A percentile compares a stretch with the other conserved stretches of the same genome.
Conservation (phyloP, 2,888 invertebrate species). For the Gymnocheta viridis region DNA sequence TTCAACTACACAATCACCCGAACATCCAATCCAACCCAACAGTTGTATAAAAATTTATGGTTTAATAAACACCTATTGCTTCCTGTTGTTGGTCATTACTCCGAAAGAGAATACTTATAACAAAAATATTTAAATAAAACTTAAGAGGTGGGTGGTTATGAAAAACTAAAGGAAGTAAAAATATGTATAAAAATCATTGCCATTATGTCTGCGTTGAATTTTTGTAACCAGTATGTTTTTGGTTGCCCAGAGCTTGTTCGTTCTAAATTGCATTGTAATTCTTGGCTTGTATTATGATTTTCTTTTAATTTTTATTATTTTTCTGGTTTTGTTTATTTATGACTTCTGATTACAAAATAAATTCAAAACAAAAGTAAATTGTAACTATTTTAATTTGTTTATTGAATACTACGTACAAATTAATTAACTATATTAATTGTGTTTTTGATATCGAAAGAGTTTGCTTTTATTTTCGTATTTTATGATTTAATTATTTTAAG, state of each 20-base stretch:
- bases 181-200: conserved; percentile 56
- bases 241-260: neutral
- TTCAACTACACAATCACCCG: neutral
- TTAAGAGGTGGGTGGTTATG: conserved; percentile 56
- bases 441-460: no score
- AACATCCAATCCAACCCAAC: conserved; percentile 18
- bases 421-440: no score
- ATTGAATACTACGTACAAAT: no score
- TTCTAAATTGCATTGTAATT: conserved; percentile 35
- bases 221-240: neutral
- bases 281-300: conserved; percentile 21
- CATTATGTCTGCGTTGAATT: conserved; percentile 43
- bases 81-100: conserved; percentile 47
- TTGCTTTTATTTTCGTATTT: no score
- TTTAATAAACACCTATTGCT: conserved; percentile 55
- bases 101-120: conserved; percentile 7
- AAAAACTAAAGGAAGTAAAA: conserved; percentile 46
- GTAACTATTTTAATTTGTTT: no score
- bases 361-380: neutral
- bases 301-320: neutral
- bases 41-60: conserved; percentile 50
- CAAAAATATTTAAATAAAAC: neutral
- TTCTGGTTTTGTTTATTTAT: conserved; percentile 20
- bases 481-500: no score
- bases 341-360: conserved; percentile 41